These are phyloP conservation scores for Agapornis roseicollis DNA, from an alignment of 2,113 vertebrate genomes.

Conservation along the genomic window DNA sequence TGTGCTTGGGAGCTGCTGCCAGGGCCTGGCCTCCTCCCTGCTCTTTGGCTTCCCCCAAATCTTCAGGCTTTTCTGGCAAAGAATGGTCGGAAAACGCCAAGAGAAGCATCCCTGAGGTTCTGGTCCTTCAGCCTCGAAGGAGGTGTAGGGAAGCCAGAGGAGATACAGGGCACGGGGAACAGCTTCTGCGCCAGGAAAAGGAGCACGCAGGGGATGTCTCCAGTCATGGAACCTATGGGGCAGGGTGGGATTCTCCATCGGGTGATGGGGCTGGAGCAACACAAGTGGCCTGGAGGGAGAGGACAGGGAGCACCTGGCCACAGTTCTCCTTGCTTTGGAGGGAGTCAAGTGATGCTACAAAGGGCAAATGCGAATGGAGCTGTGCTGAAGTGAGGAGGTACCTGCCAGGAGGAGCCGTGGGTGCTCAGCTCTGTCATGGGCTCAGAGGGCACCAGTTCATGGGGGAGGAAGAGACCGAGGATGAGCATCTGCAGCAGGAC, in stretches of 20 bases:
- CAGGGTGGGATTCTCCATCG: neutral
- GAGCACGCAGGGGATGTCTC: rapidly evolving
- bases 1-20: neutral
- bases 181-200: neutral
- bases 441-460: neutral
- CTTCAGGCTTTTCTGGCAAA: neutral
- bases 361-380: neutral
- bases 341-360: too few relatives aligned
- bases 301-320: neutral
- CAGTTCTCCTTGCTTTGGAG: neutral
- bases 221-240: neutral
- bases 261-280: neutral
- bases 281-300: neutral
- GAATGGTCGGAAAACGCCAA: neutral
- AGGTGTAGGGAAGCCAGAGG: neutral
- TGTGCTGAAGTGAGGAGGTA: neutral
- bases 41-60: neutral
- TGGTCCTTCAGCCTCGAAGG: neutral
- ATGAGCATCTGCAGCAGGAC: too few relatives aligned
- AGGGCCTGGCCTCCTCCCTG: neutral
- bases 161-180: neutral
- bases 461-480: neutral
- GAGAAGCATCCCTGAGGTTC: neutral
- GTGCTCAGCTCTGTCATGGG: neutral
- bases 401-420: neutral